Evolutionary conservation across 2,113 vertebrate genomes (phyloP).

Genomic region (Microtus richardsoni): DNA sequence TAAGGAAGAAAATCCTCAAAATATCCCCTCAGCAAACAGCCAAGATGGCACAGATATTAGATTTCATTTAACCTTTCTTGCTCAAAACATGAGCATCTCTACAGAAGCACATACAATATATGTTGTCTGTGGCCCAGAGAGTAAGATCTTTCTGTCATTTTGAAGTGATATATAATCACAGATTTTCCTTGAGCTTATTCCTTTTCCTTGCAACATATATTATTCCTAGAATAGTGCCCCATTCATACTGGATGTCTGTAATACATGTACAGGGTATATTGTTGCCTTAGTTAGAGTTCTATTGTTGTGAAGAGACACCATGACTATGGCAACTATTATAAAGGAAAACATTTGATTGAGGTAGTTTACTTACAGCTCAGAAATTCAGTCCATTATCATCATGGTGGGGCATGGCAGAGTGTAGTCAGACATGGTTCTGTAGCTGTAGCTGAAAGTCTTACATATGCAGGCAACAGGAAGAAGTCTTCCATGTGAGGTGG

Average conservation of each 20-base stretch:
- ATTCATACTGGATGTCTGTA: background rate
- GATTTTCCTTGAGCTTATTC: background rate
- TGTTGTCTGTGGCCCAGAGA: background rate
- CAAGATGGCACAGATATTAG: background rate
- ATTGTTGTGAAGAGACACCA: background rate
- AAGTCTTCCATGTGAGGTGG: background rate
- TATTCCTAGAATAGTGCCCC: background rate
- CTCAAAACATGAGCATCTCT: background rate
- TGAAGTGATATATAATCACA: background rate
- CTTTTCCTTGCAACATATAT: background rate
- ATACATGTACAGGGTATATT: background rate
- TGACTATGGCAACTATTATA: background rate
- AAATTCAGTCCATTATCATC: background rate
- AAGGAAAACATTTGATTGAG: background rate
- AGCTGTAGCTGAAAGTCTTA: background rate
- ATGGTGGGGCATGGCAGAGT: background rate
- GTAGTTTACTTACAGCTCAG: background rate
- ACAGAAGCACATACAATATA: background rate
- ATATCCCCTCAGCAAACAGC: rapidly evolving
- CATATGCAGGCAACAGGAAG: background rate
- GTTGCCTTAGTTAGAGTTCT: background rate
- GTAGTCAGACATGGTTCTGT: background rate
- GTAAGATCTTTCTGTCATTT: background rate
- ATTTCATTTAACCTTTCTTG: background rate
- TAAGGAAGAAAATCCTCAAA: background rate